Conservation (phyloP, 2,113 vertebrate species). For the Datnioides undecimradiatus region DNA sequence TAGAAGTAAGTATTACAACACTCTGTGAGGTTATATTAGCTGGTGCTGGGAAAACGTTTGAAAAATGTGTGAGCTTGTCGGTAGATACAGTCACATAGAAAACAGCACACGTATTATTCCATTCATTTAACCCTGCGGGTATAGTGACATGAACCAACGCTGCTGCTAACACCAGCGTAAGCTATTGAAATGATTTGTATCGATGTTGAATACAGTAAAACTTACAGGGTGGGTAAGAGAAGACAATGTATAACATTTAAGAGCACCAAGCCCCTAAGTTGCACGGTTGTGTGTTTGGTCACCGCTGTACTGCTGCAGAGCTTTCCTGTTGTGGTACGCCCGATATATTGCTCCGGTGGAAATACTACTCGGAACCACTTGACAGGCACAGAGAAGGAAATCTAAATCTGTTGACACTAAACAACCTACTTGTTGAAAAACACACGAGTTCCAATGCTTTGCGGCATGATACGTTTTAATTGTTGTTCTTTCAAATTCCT, state of each 20-base stretch:
- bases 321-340: constrained; percentile 38
- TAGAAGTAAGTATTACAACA: not conserved
- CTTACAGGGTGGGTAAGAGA: not conserved
- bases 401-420: too few relatives aligned
- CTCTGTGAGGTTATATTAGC: not conserved
- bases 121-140: not conserved
- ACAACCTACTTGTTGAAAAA: too few relatives aligned
- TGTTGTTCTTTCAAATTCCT: too few relatives aligned
- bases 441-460: too few relatives aligned
- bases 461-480: too few relatives aligned
- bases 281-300: rapidly evolving
- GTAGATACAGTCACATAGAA: not conserved
- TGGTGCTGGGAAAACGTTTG: too few relatives aligned
- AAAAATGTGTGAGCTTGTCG: not conserved
- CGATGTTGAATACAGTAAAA: not conserved
- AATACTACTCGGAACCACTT: constrained; percentile 42
- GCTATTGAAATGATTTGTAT: rapidly evolving
- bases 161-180: not conserved
- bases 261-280: rapidly evolving
- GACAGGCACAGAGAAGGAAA: too few relatives aligned
- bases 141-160: not conserved
- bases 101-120: not conserved
- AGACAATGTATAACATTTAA: not conserved
- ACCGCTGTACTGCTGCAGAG: too few relatives aligned
- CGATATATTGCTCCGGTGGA: constrained; percentile 8